Base-by-base conservation (phyloP, 35 echinoderm and acorn worm species). In the Holothuria glaberrima region DNA sequence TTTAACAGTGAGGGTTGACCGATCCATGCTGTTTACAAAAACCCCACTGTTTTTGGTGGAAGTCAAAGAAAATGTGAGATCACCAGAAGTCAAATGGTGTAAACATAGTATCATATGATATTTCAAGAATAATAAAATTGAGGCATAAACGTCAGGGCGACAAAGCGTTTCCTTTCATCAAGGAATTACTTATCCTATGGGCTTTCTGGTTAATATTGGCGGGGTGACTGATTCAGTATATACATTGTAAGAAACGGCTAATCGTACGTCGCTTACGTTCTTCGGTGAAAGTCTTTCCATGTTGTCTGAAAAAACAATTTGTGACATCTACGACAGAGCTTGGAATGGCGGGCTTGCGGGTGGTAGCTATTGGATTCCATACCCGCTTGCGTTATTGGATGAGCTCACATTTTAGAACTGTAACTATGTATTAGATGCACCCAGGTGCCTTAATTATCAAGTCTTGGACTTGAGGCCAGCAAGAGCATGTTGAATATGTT, bases 261-360 rank as follows among this genome's bases (percentile, higher is more conserved):
- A 46, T 46, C 68, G 29, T 1, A 71, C 17, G 68, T 27, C 68
- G 38, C 30, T 38, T 38, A 21, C 38, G 22, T 38, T 31, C 69
- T 10, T 73, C 69, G 69, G 69, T 73, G 28, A 73, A 19, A 20
- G 31, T 19, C 69, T 30, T 35, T 29, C 38, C 5, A 35, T 73
- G 69, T 73, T 73, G 38, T 73, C 30, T 78, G 44, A 48, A 78
- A 78, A 69, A 78, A 78, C 74, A 78, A 50, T 78, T 48, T 78
- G 20, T 78, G 41, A 78, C 74, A 78, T 78, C 20, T 50, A 22
- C 74, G 29, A 2, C 44, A 54, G 50, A 54, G 50, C 10, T 54
- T 21, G 38, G 38, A 52, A 48, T 41, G 34, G 13, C 30, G 13
- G 38, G 69, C 26, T 31, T 73, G 30, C 38, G 35, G 73, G 41